Base-by-base conservation (phyloP, 2,888 invertebrate species). In the Steinernema carpocapsae region DNA sequence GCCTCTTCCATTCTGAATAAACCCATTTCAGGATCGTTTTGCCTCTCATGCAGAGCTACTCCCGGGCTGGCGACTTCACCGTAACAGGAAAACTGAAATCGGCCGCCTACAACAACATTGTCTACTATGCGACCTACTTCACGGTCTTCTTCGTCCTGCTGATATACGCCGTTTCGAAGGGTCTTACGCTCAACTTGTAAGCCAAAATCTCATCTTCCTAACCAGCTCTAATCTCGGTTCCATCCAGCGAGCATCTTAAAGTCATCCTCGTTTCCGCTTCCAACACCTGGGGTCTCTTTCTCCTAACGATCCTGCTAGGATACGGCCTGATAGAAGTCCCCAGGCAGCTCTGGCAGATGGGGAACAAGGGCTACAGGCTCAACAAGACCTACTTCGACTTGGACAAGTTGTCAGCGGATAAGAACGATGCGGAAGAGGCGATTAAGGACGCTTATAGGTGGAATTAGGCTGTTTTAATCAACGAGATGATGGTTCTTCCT, bases 41-140 rank as follows among this genome's bases (percentile, higher is more conserved):
- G 90, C 99, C 99, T 1, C 91, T 99, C 90, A 96, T 99, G 96
- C 99, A 99, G 88, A 97, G 96, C 0, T 99, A 97, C 88, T 94
- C 95, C 75, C 95, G 95, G 89, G 96, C 97, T 0, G 99, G 99
- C 1, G 97, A 99, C 88, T 99, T 99, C 88, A 94, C 94, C 0
- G 92, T 95, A 0, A 92, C 93, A 87, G 95, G 96, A 43, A 97
- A 97, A 90, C 89, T 99, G 1, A 94, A 94, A 88, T 94, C 96
- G 0, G 95, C 99, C 0, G 88, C 97, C 64, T 93, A 96, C 59
- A 97, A 97, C 88, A 99, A 99, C 89, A 94, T 94, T 1, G 94
- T 99, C 80, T 99, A 97, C 89, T 99, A 99, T 87, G 96, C 96
- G 17, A 79, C 82, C 56, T 90, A 90, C 78, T 82, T 89, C 24